Base-by-base conservation (phyloP, 2,113 vertebrate species). In the Tichodroma muraria region DNA sequence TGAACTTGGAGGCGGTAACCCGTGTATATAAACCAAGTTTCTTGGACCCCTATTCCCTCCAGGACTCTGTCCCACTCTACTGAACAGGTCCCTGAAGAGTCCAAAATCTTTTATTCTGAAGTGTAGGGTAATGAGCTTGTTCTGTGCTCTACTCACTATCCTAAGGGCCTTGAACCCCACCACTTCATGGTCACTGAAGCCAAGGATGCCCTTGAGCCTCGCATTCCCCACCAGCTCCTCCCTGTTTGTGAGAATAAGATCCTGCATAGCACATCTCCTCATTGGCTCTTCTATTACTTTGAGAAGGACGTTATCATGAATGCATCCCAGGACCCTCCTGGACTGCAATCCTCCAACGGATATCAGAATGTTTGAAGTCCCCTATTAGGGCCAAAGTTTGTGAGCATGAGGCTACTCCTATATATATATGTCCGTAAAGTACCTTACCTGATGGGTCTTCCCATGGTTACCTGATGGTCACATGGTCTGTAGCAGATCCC, bases 381-480 rank as follows among this genome's bases (percentile, higher is more conserved):
- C 33, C 13, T 13, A 31, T 53, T 44, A 31, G 13, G 21, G 27
- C 21, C 21, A 31, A 61, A 61, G 9, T 31, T 25, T 37, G 16
- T 31, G 38, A 71, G 28, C 15, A 27, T n/a, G 49, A 11, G 23
- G 28, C 28, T 73, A 37, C 9, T 47, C 23, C 12, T 54, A 5
- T 11, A 15, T 14, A 4, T 54, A 5, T 11, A 15, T 14, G 4
- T 47, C 30, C 56, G 50, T 24, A 40, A 50, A n/a, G 6, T n/a
- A 40, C 4, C 3, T 75, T 24, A 56, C 40, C 25, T 59, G 44
- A 35, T 31, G 16, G 4, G 37, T 59, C 37, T 31, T 42, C n/a
- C n/a, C 53, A 44, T 59, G 21, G 14, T 31, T 0, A n/a, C n/a
- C n/a, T n/a, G n/a, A n/a, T 59, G 21, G 14, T 37, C 0, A 0